phyloP scores from a whole-genome alignment of 1,140 invertebrate genomes.

The Magallana gigas region DNA sequence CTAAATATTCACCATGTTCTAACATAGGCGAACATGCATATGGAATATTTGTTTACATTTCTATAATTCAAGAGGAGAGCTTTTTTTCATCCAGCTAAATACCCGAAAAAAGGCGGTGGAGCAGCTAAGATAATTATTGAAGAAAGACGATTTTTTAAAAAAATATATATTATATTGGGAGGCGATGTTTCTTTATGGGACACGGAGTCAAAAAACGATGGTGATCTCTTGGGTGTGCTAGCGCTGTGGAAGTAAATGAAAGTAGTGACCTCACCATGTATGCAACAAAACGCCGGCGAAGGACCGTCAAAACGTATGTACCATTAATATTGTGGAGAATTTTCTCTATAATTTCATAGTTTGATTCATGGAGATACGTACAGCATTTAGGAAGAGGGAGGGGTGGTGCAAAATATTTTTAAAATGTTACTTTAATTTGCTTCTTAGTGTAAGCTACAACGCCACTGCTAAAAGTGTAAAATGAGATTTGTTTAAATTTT shows the following conservation, averaged over 20 bases:
- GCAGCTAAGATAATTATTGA: not conserved
- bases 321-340: no score
- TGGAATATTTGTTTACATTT: conserved; percentile 32
- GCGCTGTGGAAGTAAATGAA: conserved; percentile 52
- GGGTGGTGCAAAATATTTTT: no score
- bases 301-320: conserved; percentile 62
- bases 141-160: not conserved
- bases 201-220: not conserved
- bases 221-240: not conserved
- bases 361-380: no score
- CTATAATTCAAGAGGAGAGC: conserved; percentile 16
- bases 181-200: not conserved
- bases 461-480: no score
- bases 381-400: no score
- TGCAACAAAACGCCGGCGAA: conserved; percentile 60
- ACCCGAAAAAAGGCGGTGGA: conserved; percentile 5
- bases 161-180: not conserved
- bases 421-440: no score
- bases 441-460: no score
- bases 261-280: conserved; percentile 59
- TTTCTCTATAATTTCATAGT: no score
- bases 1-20: conserved; percentile 21
- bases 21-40: conserved; percentile 19
- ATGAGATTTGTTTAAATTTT: no score
- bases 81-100: not conserved